Conservation (phyloP, 2,888 invertebrate species). For the Xestia sexstrigata region DNA sequence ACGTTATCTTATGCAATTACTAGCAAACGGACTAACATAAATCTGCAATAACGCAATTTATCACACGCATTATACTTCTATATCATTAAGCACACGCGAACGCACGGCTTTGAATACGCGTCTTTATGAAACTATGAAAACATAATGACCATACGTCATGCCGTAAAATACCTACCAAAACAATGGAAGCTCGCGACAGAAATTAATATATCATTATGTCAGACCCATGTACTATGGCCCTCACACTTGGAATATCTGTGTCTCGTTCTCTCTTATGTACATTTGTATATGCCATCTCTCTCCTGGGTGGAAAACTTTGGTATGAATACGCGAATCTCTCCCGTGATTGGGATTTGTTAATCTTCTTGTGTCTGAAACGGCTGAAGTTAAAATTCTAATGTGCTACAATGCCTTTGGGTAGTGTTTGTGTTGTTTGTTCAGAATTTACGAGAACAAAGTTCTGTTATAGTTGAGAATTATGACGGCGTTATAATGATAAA, state of each 20-base stretch:
- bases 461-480: conserved; percentile 63
- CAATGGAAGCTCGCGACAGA: conserved; percentile 89
- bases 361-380: conserved; percentile 81
- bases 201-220: conserved; percentile 91
- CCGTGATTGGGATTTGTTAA: conserved; percentile 89
- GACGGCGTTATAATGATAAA: conserved; percentile 49
- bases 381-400: conserved; percentile 86
- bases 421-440: conserved; percentile 71
- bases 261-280: conserved; percentile 68
- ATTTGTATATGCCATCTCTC: conserved; percentile 64
- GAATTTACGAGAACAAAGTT: conserved; percentile 65
- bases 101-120: conserved; percentile 80
- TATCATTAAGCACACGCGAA: conserved; percentile 86
- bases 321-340: conserved; percentile 85
- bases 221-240: conserved; percentile 85
- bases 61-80: conserved; percentile 78
- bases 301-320: conserved; percentile 83
- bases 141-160: conserved; percentile 90
- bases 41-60: conserved; percentile 77
- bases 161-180: conserved; percentile 90
- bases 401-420: conserved; percentile 82
- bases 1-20: conserved; percentile 8
- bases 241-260: conserved; percentile 68
- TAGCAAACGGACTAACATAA: conserved; percentile 53
- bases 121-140: conserved; percentile 90